Conservation (phyloP, 2,888 invertebrate species). For the Hemaris fuciformis region DNA sequence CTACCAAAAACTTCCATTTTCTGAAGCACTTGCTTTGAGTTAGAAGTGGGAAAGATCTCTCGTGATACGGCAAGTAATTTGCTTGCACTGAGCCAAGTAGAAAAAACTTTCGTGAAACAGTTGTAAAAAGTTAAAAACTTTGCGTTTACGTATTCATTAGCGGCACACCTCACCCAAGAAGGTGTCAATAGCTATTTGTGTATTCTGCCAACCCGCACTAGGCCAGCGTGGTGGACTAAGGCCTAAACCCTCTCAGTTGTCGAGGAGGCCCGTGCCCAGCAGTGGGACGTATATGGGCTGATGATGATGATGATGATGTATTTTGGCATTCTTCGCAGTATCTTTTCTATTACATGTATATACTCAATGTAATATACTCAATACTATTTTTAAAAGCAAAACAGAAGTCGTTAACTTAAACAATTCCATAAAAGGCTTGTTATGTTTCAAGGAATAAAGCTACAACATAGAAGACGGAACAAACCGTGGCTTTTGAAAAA, state of each 20-base stretch:
- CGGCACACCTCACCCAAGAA: not conserved
- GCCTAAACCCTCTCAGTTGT: too few relatives aligned
- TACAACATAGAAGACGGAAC: not conserved
- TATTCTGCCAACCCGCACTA: too few relatives aligned
- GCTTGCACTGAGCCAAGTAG: not conserved
- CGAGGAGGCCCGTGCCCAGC: too few relatives aligned
- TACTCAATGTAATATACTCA: too few relatives aligned
- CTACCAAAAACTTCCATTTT: slow-evolving; percentile 51
- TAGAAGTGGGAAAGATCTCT: slow-evolving; percentile 27
- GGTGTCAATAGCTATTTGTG: not conserved
- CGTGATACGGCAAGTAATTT: slow-evolving; percentile 12
- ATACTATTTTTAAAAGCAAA: not conserved
- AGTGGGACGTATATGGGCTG: too few relatives aligned
- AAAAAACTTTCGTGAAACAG: slow-evolving; percentile 12
- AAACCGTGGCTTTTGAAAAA: slow-evolving; percentile 2
- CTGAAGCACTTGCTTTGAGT: slow-evolving; percentile 45
- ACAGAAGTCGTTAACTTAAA: not conserved
- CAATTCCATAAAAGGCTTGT: not conserved
- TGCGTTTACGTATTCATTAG: slow-evolving; percentile 4
- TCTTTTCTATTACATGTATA: too few relatives aligned
- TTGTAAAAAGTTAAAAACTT: slow-evolving; percentile 5
- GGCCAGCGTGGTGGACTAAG: too few relatives aligned
- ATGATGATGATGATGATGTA: too few relatives aligned
- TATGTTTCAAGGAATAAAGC: not conserved
- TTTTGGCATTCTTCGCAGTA: too few relatives aligned